Evolutionary conservation across 2,113 vertebrate genomes (phyloP), one percentile per base, ranked within the genome.

Genomic region (Sclerurus mexicanus): DNA sequence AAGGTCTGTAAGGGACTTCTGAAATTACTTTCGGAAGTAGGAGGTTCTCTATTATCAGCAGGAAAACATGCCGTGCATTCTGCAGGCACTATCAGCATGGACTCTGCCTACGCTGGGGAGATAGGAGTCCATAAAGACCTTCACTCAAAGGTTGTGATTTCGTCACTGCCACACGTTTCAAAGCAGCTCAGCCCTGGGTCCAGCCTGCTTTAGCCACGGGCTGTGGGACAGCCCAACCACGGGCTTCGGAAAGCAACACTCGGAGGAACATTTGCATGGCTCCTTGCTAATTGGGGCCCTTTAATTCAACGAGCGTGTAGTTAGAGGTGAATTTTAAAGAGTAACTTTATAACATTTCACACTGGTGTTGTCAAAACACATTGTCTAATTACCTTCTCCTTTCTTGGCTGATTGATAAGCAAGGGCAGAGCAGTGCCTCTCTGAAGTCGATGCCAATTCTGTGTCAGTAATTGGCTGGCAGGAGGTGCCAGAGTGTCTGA

Each of bases 371-470:
- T 96, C 92, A 97, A 96, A 97, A 96, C 92, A 94, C 56, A 96
- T 87, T 95, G 92, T 94, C 88, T 96, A 96, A 97, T 97, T 96
- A 96, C 94, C 77, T 95, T 89, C 83, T 68, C 80, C 83, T 95
- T 96, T 96, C 93, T 92, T 63, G 86, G 86, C 77, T 93, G 93
- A 96, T 96, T 96, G 96, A 97, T 96, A 96, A 96, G 95, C 10
- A 2, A 96, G 89, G 88, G 96, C 93, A 95, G 52, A 97, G 84
- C 93, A 95, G 88, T 8, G 73, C 64, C 92, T 92, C 93, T 97
- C 92, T 96, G 96, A 97, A 96, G 94, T 81, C 4, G 14, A 72
- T 85, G 90, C 87, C 92, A 94, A 93, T 75, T 95, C 59, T 60
- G 40, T 77, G 88, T 92, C 84, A 93, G 89, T 74, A 94, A 88